phyloP scores from a whole-genome alignment of 2,797 vertebrate genomes.

The Todus mexicanus region DNA sequence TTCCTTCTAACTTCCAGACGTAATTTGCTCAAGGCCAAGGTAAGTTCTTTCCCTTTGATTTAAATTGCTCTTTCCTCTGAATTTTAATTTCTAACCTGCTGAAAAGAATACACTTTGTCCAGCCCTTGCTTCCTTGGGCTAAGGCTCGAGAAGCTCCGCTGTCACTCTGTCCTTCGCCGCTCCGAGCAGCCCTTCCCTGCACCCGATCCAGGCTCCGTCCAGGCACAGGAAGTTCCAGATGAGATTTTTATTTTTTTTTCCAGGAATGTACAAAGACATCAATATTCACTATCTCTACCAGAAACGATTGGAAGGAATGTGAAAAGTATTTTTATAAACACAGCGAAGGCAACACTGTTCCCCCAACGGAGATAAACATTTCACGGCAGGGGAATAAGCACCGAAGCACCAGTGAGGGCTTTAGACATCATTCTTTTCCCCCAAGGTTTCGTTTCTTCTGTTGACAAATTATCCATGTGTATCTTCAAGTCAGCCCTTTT shows the following conservation, averaged over 20 bases:
- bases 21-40: neutral
- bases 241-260: neutral
- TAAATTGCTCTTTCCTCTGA: neutral
- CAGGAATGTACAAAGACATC: neutral
- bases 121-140: neutral
- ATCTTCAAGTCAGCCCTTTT: neutral
- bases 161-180: neutral
- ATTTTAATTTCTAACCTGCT: neutral
- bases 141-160: neutral
- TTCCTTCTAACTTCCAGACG: neutral
- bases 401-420: neutral
- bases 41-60: neutral
- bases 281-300: neutral
- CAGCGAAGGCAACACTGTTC: neutral
- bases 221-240: neutral
- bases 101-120: neutral
- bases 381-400: neutral
- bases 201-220: neutral
- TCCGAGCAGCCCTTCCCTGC: neutral
- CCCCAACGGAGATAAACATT: neutral
- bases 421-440: neutral
- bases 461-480: neutral
- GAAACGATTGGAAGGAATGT: neutral
- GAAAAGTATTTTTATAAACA: neutral
- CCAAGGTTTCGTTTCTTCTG: neutral